Conservation (phyloP, 2,888 invertebrate genomes). For the Leucania comma region DNA sequence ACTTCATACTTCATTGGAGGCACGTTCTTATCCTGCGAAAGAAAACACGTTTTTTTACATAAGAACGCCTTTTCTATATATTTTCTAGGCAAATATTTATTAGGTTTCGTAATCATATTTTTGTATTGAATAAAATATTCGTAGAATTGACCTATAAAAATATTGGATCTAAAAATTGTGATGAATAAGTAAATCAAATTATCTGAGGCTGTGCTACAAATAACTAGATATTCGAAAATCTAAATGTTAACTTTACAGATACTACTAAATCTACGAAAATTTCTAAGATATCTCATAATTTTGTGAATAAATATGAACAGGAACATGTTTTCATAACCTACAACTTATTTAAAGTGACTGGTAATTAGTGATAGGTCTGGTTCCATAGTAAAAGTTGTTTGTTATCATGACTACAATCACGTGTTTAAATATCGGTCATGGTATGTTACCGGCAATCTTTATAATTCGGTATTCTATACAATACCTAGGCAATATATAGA, state of each 20-base stretch:
- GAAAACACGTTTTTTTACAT: conserved; percentile 35
- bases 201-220: conserved; percentile 6
- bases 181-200: conserved; percentile 41
- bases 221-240: conserved; percentile 14
- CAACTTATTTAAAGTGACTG: no score
- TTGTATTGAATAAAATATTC: conserved; percentile 47
- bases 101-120: conserved; percentile 55
- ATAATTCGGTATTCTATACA: no score
- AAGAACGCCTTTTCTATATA: conserved; percentile 33
- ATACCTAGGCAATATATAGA: no score
- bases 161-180: conserved; percentile 26
- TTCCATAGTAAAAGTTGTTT: no score
- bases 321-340: no score
- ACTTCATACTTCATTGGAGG: conserved; percentile 46
- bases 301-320: no score
- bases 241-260: background rate
- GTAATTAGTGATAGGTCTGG: no score
- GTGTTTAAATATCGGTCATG: no score
- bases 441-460: no score
- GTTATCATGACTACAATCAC: no score
- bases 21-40: conserved; percentile 40
- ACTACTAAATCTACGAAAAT: no score
- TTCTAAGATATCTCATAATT: no score
- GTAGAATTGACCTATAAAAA: conserved; percentile 32
- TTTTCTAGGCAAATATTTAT: conserved; percentile 57